Conservation (phyloP, 1,140 invertebrate species). For the Tribolium castaneum region DNA sequence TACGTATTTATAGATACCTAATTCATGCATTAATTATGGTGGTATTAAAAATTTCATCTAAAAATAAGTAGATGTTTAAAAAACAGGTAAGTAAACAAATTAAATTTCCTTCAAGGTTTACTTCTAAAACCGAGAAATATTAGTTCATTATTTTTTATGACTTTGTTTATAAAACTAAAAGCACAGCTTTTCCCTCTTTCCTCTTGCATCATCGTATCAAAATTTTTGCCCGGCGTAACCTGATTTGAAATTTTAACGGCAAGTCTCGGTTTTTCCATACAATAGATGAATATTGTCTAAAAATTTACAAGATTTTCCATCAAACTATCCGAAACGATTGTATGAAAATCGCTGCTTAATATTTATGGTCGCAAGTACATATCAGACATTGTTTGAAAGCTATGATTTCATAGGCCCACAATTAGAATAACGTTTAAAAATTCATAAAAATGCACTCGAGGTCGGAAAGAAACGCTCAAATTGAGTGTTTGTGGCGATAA, state of each 20-base stretch:
- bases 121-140: too few relatives aligned
- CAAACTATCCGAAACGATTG: conserved; percentile 9
- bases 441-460: not conserved
- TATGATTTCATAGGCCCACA: not conserved
- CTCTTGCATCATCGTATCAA: not conserved
- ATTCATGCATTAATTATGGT: too few relatives aligned
- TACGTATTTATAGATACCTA: too few relatives aligned
- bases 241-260: conserved; percentile 14
- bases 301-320: conserved; percentile 7
- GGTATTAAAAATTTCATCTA: too few relatives aligned
- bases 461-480: not conserved
- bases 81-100: too few relatives aligned
- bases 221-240: not conserved
- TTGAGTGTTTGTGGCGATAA: not conserved
- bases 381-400: not conserved
- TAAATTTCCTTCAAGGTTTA: too few relatives aligned
- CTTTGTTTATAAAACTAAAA: too few relatives aligned
- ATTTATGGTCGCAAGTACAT: not conserved
- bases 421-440: not conserved
- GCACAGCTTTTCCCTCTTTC: too few relatives aligned
- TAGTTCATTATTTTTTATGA: too few relatives aligned
- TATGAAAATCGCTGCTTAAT: conserved; percentile 22
- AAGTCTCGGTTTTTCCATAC: conserved; percentile 9
- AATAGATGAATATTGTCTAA: not conserved
- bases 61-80: too few relatives aligned